phyloP scores from a whole-genome alignment of 2,113 vertebrate species.

The Pongo abelii region DNA sequence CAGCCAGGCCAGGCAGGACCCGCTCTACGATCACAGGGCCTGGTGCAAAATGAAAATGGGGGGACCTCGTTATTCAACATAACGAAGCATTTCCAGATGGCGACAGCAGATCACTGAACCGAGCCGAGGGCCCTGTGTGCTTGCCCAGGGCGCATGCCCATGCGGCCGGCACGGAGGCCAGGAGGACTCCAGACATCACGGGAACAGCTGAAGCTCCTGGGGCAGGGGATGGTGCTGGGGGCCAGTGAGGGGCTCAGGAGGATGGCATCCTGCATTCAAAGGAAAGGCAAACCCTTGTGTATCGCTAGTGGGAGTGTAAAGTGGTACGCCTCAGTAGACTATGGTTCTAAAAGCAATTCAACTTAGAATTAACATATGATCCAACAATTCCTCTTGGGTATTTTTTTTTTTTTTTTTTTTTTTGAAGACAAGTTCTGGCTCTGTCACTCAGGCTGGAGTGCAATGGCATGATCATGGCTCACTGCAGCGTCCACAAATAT shows the following conservation, averaged over 20 bases:
- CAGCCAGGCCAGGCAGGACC: neutral
- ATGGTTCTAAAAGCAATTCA: neutral
- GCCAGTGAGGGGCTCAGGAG: neutral
- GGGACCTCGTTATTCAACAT: neutral
- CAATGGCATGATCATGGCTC: no score
- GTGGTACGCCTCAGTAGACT: fast-evolving
- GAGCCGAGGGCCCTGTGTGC: neutral
- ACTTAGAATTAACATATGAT: fast-evolving
- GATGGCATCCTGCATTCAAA: neutral
- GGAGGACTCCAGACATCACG: fast-evolving
- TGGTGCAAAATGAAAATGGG: neutral
- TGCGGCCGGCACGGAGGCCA: neutral
- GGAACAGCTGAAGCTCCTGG: neutral
- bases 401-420: no score
- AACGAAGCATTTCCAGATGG: neutral
- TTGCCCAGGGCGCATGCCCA: neutral
- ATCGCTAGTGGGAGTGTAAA: neutral
- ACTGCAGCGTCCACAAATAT: no score
- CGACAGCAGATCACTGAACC: neutral
- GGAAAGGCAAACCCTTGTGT: neutral
- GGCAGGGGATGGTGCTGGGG: neutral
- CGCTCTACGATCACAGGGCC: neutral
- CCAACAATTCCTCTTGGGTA: neutral
- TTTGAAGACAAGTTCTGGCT: no score
- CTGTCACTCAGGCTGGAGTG: no score